Evolutionary conservation across 2,888 invertebrate species (phyloP), one percentile per base, ranked within the genome.

Genomic region (Noctua janthina): DNA sequence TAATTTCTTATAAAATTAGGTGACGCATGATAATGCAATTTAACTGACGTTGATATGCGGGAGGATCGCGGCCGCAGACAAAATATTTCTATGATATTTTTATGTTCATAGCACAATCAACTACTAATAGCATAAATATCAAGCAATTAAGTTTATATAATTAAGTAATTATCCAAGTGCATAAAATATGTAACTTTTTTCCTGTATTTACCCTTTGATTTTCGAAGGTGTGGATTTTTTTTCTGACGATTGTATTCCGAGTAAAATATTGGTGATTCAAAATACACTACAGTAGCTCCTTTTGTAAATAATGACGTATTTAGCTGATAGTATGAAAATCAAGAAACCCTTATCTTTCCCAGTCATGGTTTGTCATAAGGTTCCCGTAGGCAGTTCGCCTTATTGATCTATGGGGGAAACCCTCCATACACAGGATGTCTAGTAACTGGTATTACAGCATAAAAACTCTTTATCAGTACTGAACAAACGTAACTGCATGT

Each of bases 341-440:
- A 46, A 66, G 15, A n/a, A 54, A 54, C 13, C 23, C 10, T 62
- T 68, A 68, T 69, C 17, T 43, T 29, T 49, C 2, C 49, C 17
- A 35, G 20, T 54, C 13, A 15, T n/a, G 5, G 8, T 46, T 43
- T 54, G 0, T 54, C 20, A 46, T 56, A 1, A 69, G 4, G 35
- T 15, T 64, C 23, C 39, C 7, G 1, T 49, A 69, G 13, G 49
- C 46, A 69, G 68, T 54, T 69, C n/a, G 1, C 46, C 23, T 64
- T 56, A 81, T 74, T 54, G 17, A 56, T 75, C 43, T 23, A 51
- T 75, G 56, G 71, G 74, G 77, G 39, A 77, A 74, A 74, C 73
- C 85, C 29, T 15, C 29, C 64, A 68, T n/a, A 20, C 17, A 62
- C n/a, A 69, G 39, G n/a, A 80, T 62, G 76, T 62, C 70, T 70